phyloP scores from a whole-genome alignment of 2,888 invertebrate genomes.

The Endotricha flammealis region DNA sequence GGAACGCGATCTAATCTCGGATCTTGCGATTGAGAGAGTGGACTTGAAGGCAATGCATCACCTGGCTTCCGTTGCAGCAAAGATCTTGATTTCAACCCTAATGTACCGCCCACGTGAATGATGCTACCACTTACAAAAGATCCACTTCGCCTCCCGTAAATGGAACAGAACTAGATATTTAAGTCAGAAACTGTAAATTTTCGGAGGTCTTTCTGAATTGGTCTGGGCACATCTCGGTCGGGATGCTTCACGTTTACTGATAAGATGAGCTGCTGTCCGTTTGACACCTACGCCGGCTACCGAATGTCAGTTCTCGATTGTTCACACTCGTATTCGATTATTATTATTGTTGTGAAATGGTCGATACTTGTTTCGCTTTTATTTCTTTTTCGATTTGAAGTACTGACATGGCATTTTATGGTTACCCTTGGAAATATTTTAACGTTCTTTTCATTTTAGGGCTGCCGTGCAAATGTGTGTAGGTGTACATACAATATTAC shows the following conservation, averaged over 20 bases:
- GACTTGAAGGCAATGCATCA: slow-evolving; percentile 65
- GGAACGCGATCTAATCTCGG: slow-evolving; percentile 62
- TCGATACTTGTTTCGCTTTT: slow-evolving; percentile 3
- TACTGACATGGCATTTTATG: no score
- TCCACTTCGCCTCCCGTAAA: slow-evolving; percentile 24
- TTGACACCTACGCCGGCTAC: slow-evolving; percentile 64
- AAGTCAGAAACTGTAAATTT: slow-evolving; percentile 21
- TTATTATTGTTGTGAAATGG: slow-evolving; percentile 15
- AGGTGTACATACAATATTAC: no score
- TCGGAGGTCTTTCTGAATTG: slow-evolving; percentile 32
- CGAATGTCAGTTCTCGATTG: slow-evolving; percentile 37
- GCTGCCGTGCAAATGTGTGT: no score
- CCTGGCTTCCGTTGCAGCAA: slow-evolving; percentile 70
- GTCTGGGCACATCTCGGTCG: slow-evolving; percentile 37
- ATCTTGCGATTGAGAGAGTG: slow-evolving; percentile 59
- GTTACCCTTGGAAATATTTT: no score
- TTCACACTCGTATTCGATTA: slow-evolving; percentile 20
- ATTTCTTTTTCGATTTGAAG: slow-evolving; percentile 5
- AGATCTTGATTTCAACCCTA: slow-evolving; percentile 70
- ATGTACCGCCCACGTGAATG: slow-evolving; percentile 67
- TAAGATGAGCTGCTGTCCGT: slow-evolving; percentile 52
- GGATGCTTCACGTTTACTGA: slow-evolving; percentile 50
- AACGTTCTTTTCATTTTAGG: no score
- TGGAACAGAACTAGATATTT: slow-evolving; percentile 23
- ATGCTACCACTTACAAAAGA: slow-evolving; percentile 44